Evolutionary conservation across 1,140 invertebrate species (phyloP).

Genomic region (Coboldia fuscipes): DNA sequence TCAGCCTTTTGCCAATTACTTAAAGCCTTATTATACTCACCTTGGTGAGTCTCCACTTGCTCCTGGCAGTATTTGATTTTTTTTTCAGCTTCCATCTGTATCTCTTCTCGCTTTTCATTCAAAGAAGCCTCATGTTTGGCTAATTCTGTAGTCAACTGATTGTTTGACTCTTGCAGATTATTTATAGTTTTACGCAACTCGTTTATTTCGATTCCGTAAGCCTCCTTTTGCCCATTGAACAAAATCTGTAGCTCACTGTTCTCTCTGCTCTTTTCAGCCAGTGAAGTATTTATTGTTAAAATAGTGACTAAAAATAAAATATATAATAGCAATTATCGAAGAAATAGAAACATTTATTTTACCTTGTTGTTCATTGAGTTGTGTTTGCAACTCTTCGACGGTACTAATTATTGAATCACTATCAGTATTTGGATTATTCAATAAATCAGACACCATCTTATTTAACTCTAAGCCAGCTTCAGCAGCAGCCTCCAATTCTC

Average conservation of each 20-base stretch:
- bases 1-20: conserved; percentile 14
- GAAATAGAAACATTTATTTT: conserved; percentile 21
- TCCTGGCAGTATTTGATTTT: conserved; percentile 17
- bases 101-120: conserved; percentile 14
- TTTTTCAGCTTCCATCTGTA: conserved; percentile 13
- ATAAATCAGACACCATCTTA: conserved; percentile 37
- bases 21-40: conserved; percentile 12
- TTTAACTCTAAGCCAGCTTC: conserved; percentile 41
- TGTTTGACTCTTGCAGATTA: conserved; percentile 15
- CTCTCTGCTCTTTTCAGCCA: conserved; percentile 27
- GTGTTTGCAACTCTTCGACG: conserved; percentile 34
- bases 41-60: conserved; percentile 11
- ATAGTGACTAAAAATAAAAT: conserved; percentile 17
- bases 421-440: conserved; percentile 29
- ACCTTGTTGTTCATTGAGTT: conserved; percentile 34
- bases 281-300: conserved; percentile 22
- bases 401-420: conserved; percentile 34
- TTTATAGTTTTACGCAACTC: too few species aligned
- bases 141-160: conserved; percentile 16
- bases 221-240: conserved; percentile 23
- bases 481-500: conserved; percentile 37
- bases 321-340: conserved; percentile 6
- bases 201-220: conserved; percentile 14
- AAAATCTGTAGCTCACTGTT: conserved; percentile 26
- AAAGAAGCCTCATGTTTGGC: conserved; percentile 23